Conservation (phyloP, 2,888 invertebrate species). For the Perizoma flavofasciatum region DNA sequence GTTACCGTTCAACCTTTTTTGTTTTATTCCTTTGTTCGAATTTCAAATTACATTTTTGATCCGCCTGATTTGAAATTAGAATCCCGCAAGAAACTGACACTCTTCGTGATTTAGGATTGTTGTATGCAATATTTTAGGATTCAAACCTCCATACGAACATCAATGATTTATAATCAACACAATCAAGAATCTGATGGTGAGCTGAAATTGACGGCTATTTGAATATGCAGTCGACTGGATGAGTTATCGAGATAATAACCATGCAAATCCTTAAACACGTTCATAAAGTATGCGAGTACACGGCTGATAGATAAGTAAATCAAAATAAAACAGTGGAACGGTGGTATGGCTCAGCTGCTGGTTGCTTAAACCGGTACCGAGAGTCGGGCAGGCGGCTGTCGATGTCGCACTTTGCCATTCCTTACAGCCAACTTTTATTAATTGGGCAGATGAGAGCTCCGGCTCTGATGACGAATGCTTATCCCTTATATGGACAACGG, state of each 20-base stretch:
- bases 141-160: conserved; percentile 48
- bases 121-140: neutral
- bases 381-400: conserved; percentile 59
- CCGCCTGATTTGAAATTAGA: conserved; percentile 9
- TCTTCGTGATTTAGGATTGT: no score
- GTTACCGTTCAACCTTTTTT: conserved; percentile 68
- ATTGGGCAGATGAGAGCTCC: conserved; percentile 83
- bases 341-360: conserved; percentile 75
- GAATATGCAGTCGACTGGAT: conserved; percentile 30
- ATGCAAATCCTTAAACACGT: conserved; percentile 53
- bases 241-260: conserved; percentile 50
- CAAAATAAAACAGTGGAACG: conserved; percentile 78
- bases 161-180: conserved; percentile 40
- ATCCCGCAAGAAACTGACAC: no score
- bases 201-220: conserved; percentile 30
- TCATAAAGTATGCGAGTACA: conserved; percentile 55
- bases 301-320: conserved; percentile 74
- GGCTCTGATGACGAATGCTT: conserved; percentile 80
- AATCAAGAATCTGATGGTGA: conserved; percentile 37
- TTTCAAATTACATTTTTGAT: conserved; percentile 60
- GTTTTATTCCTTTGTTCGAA: conserved; percentile 76
- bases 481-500: conserved; percentile 74
- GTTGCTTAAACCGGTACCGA: conserved; percentile 68
- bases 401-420: conserved; percentile 71
- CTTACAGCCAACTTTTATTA: conserved; percentile 82